phyloP scores from a whole-genome alignment of 2,113 vertebrate species.

The Phodopus roborovskii region DNA sequence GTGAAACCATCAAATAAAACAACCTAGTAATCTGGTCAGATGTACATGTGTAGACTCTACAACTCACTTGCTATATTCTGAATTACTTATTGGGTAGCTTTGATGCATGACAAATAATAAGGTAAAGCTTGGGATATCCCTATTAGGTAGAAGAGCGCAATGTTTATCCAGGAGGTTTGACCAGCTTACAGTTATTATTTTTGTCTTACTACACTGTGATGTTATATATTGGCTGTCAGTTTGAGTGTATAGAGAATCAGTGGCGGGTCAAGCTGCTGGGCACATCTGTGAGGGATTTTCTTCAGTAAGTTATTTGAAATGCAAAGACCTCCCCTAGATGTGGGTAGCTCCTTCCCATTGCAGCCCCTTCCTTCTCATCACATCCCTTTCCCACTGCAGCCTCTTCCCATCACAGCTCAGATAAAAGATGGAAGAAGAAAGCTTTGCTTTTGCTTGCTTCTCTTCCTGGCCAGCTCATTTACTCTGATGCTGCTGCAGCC shows the following conservation, averaged over 20 bases:
- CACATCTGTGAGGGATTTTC: background rate
- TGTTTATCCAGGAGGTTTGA: background rate
- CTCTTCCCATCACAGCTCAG: background rate
- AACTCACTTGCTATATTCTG: background rate
- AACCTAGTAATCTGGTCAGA: background rate
- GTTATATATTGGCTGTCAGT: too few relatives aligned
- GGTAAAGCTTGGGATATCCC: background rate
- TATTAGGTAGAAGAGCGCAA: background rate
- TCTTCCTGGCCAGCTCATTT: background rate
- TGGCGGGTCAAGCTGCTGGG: too few relatives aligned
- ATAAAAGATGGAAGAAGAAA: background rate
- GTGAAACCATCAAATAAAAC: constrained; percentile 12
- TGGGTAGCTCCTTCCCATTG: background rate
- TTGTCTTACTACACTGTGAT: background rate
- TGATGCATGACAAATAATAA: constrained; percentile 10
- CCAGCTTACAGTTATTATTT: background rate
- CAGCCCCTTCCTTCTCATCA: background rate
- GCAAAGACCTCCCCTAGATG: background rate
- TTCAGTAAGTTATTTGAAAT: background rate
- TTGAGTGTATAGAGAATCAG: background rate
- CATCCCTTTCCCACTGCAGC: background rate
- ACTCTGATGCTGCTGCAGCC: background rate
- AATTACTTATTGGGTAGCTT: background rate
- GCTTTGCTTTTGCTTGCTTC: background rate
- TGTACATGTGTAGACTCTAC: background rate